A percentile compares a stretch with the other conserved stretches of the same genome.
Evolutionary conservation across 2,113 vertebrate species (phyloP).

Genomic region (Zapus hudsonius): DNA sequence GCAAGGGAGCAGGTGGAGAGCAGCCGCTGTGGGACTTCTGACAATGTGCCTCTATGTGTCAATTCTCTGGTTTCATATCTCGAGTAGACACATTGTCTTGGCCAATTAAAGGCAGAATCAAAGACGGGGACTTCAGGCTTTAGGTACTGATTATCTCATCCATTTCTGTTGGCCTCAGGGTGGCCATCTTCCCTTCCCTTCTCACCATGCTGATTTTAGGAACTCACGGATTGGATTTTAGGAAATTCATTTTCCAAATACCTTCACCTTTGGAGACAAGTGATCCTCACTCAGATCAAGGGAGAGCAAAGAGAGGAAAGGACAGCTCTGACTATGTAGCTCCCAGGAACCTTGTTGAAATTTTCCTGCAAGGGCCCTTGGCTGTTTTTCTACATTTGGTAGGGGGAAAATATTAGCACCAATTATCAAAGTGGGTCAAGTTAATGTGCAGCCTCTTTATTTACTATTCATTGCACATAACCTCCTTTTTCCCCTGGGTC

Average conservation of each 20-base stretch:
- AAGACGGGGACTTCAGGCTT: not conserved
- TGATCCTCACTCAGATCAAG: not conserved
- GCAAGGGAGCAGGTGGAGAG: not conserved
- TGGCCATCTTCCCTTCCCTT: not conserved
- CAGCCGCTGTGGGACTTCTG: no score
- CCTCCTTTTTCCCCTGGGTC: not conserved
- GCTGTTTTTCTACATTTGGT: not conserved
- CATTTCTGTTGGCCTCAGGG: not conserved
- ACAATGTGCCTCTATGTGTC: not conserved
- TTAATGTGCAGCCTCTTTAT: not conserved
- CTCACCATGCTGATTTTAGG: not conserved
- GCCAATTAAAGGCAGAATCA: not conserved
- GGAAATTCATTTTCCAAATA: not conserved
- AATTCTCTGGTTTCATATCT: not conserved
- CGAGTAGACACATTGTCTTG: not conserved
- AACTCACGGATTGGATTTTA: not conserved
- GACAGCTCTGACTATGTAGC: not conserved
- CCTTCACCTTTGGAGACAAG: not conserved
- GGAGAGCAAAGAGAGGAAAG: not conserved
- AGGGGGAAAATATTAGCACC: not conserved
- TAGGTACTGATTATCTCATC: fast-evolving
- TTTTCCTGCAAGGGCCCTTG: not conserved
- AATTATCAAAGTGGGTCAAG: no score
- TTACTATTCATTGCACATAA: not conserved
- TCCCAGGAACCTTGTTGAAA: not conserved